Percentiles rank a stretch among this genome's conserved stretches.
These are phyloP conservation scores for Aethina tumida DNA, from an alignment of 1,140 invertebrate genomes.

Conservation along the genomic window DNA sequence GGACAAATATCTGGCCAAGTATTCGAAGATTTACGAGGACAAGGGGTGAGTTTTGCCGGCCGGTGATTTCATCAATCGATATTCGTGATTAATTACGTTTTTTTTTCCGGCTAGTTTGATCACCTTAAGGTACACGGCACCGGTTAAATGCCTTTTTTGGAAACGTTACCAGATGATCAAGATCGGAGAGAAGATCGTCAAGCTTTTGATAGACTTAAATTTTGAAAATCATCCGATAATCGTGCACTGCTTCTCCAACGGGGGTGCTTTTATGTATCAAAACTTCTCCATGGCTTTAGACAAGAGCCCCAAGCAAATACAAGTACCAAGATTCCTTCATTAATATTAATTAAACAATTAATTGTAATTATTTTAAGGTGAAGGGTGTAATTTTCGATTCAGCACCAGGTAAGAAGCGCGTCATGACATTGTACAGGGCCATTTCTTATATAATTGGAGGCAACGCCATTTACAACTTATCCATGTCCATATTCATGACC, in stretches of 20 bases:
- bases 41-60: slow-evolving; percentile 45
- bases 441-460: slow-evolving; percentile 49
- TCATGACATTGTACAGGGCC: slow-evolving; percentile 47
- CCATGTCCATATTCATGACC: slow-evolving; percentile 45
- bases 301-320: slow-evolving; percentile 38
- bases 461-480: slow-evolving; percentile 41
- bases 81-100: background rate
- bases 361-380: slow-evolving; percentile 37
- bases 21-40: slow-evolving; percentile 67
- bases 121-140: slow-evolving; percentile 61
- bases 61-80: background rate
- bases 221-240: slow-evolving; percentile 62
- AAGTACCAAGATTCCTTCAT: slow-evolving; percentile 26
- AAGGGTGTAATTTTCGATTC: slow-evolving; percentile 69
- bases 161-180: slow-evolving; percentile 47
- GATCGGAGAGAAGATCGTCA: slow-evolving; percentile 55
- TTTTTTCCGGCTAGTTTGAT: slow-evolving; percentile 50
- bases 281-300: slow-evolving; percentile 50
- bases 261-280: slow-evolving; percentile 59
- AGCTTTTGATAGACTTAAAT: slow-evolving; percentile 55
- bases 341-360: background rate
- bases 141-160: slow-evolving; percentile 56
- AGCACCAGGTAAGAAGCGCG: slow-evolving; percentile 52
- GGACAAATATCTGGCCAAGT: slow-evolving; percentile 66
- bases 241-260: slow-evolving; percentile 74